These are phyloP conservation scores for Petaurus breviceps DNA, from an alignment of 2,113 vertebrate species.

Conservation along the genomic window DNA sequence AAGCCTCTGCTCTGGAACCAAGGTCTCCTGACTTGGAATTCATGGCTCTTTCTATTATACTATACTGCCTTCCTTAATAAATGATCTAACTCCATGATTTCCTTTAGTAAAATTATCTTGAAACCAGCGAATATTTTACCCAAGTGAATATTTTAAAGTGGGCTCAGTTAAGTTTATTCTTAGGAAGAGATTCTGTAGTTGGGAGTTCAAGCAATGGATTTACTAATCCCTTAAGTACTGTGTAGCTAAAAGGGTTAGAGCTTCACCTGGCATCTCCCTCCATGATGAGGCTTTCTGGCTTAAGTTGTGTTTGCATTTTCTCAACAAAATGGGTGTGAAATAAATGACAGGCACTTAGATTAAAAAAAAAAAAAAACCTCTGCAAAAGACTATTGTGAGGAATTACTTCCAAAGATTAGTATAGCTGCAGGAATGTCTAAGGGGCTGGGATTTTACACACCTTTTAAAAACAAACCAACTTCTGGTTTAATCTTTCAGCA, in stretches of 20 bases:
- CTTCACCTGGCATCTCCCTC: neutral
- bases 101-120: neutral
- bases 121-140: rapidly evolving
- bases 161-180: neutral
- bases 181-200: rapidly evolving
- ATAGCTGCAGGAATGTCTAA: rapidly evolving
- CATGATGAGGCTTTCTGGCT: rapidly evolving
- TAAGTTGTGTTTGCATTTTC: neutral
- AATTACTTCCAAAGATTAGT: rapidly evolving
- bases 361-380: neutral
- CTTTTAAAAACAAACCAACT: neutral
- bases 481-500: no score
- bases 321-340: neutral
- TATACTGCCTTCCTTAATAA: neutral
- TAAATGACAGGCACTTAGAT: neutral
- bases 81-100: neutral
- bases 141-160: rapidly evolving
- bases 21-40: neutral
- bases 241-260: rapidly evolving
- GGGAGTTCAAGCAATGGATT: rapidly evolving
- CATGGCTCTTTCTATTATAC: neutral
- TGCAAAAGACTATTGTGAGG: rapidly evolving
- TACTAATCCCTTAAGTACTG: rapidly evolving
- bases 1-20: neutral
- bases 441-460: neutral